Evolutionary conservation across 2,888 invertebrate genomes (phyloP).

Genomic region (Parnassius apollo): DNA sequence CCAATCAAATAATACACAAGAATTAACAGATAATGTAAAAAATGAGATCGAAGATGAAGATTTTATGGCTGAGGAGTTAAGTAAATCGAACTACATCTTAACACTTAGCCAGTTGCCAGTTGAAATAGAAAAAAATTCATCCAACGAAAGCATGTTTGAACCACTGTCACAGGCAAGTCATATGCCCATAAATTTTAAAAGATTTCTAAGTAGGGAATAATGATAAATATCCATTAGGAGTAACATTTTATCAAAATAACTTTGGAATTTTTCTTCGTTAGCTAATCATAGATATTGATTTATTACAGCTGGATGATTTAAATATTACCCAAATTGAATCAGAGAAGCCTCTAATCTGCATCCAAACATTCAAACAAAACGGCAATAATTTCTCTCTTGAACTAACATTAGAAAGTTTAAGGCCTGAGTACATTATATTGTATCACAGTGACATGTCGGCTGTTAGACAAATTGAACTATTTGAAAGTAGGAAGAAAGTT

Average conservation of each 20-base stretch:
- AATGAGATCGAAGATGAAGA: constrained; percentile 44
- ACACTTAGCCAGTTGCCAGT: constrained; percentile 83
- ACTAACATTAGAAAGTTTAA: constrained; percentile 83
- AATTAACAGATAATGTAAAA: constrained; percentile 33
- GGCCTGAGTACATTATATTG: constrained; percentile 92
- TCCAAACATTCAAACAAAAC: constrained; percentile 89
- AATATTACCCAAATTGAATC: constrained; percentile 83
- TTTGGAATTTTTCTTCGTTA: too few species aligned
- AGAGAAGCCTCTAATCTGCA: constrained; percentile 85
- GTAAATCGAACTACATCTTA: constrained; percentile 85
- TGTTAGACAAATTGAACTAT: constrained; percentile 94
- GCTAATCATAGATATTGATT: neutral
- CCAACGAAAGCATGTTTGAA: constrained; percentile 77
- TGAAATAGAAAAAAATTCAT: constrained; percentile 36
- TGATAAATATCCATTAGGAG: too few species aligned
- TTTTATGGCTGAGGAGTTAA: constrained; percentile 63
- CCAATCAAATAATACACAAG: constrained; percentile 37
- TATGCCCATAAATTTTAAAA: too few species aligned
- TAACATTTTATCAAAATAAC: too few species aligned
- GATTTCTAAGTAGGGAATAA: too few species aligned
- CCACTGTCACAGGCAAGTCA: constrained; percentile 81
- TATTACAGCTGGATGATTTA: constrained; percentile 83
- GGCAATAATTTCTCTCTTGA: constrained; percentile 87
- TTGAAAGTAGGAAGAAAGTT: constrained; percentile 81
- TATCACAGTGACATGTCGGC: constrained; percentile 94